Conservation (phyloP, 2,113 vertebrate species). For the Monopterus albus region DNA sequence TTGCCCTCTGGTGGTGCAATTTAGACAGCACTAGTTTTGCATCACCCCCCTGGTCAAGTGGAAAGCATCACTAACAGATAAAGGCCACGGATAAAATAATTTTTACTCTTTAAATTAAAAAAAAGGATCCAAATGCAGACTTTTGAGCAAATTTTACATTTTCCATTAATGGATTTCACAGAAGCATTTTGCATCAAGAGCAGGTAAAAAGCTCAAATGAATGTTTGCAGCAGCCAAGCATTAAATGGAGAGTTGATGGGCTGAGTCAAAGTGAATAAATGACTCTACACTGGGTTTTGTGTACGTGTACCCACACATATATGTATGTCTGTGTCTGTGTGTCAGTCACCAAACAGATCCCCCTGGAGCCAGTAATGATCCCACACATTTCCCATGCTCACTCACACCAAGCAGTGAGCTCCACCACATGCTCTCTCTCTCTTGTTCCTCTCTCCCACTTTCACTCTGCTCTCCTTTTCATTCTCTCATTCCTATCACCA, state of each 20-base stretch:
- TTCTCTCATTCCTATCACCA: slow-evolving; percentile 50
- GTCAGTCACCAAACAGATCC: slow-evolving; percentile 65
- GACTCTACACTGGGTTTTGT: slow-evolving; percentile 11
- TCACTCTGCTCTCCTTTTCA: slow-evolving; percentile 62
- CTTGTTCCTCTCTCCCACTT: slow-evolving; percentile 46
- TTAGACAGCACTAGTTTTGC: slow-evolving; percentile 46
- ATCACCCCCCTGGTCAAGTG: slow-evolving; percentile 6
- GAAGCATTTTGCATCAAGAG: neutral
- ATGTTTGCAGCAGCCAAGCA: neutral
- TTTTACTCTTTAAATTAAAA: neutral
- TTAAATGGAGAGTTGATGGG: neutral
- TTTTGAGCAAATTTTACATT: neutral
- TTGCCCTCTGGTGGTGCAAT: slow-evolving; percentile 83
- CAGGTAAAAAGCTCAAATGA: neutral
- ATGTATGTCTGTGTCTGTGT: slow-evolving; percentile 25
- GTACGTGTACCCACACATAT: slow-evolving; percentile 13
- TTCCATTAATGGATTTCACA: neutral
- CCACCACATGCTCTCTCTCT: slow-evolving; percentile 64
- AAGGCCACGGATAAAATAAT: slow-evolving; percentile 2
- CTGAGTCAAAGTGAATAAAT: neutral
- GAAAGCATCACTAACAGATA: slow-evolving; percentile 17
- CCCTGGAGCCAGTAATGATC: slow-evolving; percentile 68
- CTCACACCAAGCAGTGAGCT: slow-evolving; percentile 79
- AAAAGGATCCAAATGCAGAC: neutral
- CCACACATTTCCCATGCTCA: slow-evolving; percentile 85